A percentile compares a stretch with the other conserved stretches of the same genome.
These are phyloP conservation scores for Cantharis rustica DNA, from an alignment of 2,888 invertebrate species.

Conservation along the genomic window DNA sequence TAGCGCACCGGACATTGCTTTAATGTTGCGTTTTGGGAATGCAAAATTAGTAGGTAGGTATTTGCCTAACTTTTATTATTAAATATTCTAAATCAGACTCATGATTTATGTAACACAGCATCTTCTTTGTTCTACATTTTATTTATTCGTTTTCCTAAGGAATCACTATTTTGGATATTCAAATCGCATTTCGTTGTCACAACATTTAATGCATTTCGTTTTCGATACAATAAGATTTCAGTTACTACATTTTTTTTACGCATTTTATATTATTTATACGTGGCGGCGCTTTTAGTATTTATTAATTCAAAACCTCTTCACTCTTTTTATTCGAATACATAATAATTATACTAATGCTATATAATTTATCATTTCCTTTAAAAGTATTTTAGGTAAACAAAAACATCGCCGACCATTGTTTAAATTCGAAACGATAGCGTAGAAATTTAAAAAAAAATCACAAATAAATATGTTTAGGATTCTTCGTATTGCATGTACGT, in stretches of 20 bases:
- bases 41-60: neutral
- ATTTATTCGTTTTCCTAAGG: neutral
- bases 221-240: neutral
- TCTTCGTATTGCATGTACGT: neutral
- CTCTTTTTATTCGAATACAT: neutral
- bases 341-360: neutral
- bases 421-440: neutral
- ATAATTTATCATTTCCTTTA: neutral
- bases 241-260: neutral
- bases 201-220: neutral
- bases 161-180: neutral
- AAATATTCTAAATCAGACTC: neutral
- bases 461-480: neutral
- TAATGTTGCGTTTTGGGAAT: neutral
- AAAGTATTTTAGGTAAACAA: neutral
- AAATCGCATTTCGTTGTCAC: neutral
- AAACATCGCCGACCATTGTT: neutral
- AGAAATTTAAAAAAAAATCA: neutral
- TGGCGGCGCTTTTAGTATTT: neutral
- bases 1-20: too few species aligned
- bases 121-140: neutral
- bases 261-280: too few species aligned
- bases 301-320: neutral
- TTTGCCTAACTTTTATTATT: neutral
- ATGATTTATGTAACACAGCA: neutral